Evolutionary conservation across 2,113 vertebrate species (phyloP).

Genomic region (Chamaetylas fuelleborni): DNA sequence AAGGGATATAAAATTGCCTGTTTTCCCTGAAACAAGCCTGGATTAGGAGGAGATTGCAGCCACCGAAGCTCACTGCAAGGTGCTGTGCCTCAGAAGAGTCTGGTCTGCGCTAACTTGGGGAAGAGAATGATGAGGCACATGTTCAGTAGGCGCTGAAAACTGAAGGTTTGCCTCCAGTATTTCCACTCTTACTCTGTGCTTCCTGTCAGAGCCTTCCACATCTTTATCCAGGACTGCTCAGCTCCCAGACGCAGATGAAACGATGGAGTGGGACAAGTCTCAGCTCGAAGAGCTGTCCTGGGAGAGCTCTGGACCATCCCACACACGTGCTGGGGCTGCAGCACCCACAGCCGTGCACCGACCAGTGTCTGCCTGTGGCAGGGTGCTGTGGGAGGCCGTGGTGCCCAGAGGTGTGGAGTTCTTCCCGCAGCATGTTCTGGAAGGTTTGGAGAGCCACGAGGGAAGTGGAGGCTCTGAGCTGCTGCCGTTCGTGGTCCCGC

Average conservation of each 20-base stretch:
- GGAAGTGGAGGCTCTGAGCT: not conserved
- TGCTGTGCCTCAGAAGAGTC: not conserved
- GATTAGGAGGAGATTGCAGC: not conserved
- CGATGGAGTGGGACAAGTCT: not conserved
- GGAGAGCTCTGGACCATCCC: not conserved
- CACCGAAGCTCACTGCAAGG: not conserved
- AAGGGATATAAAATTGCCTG: not conserved
- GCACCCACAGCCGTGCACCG: rapidly evolving
- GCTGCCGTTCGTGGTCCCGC: not conserved
- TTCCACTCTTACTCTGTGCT: not conserved
- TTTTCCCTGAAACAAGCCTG: not conserved
- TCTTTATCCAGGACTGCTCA: not conserved
- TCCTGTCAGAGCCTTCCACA: not conserved
- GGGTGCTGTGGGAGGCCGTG: not conserved
- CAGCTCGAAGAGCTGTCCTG: not conserved
- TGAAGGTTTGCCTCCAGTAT: not conserved
- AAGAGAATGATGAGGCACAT: not conserved
- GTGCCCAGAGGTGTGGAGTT: not conserved
- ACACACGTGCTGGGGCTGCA: rapidly evolving
- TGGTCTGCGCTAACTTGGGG: not conserved
- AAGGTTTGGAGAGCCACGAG: not conserved
- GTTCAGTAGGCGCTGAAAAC: not conserved
- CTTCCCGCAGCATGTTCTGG: not conserved
- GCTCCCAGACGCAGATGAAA: not conserved
- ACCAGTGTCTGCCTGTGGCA: not conserved